Evolutionary conservation across 2,113 vertebrate species (phyloP), one percentile per base, ranked within the genome.

Genomic region (Rhinolophus sinicus): DNA sequence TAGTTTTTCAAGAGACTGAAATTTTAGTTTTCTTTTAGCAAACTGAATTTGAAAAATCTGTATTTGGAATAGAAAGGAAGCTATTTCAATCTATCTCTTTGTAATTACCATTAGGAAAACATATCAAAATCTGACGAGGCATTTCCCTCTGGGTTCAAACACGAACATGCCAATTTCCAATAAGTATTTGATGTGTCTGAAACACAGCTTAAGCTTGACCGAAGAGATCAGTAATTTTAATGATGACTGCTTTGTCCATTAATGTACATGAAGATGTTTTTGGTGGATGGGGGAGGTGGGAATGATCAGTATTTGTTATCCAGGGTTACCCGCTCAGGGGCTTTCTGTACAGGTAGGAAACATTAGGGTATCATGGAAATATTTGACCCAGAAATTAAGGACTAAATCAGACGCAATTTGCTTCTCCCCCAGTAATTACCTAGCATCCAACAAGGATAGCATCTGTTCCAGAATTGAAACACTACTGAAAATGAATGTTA

Each of bases 381-480:
- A 75, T 88, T 97, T 97, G 97, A 97, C 93, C 94, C 82, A 93
- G 85, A 94, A 97, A 98, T 94, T 21, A 92, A 96, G 95, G 60
- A 93, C 95, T 96, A 67, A 95, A 38, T 50, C 73, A 94, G 81
- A 0, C 0, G 91, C 82, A 89, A 87, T 94, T 97, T 97, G 91
- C 90, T 98, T 97, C 60, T 98, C 72, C 72, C 70, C 82, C 86
- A 1, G 47, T 96, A 97, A 93, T 93, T 91, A 78, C 65, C 54
- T 7, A 0, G 91, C 84, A 89, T 97, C 98, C 93, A 93, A 93
- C 90, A 97, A 98, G 84, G 54, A 8, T 14, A 98, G 97, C 96
- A 96, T 89, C 95, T 93, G 84, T 96, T 98, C 93, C 5, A 33
- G 96, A 97, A 98, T 96, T 97, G 67, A 94, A 96, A 96, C 6